Percentiles rank a stretch among this genome's conserved stretches.
Conservation (phyloP, 2,797 vertebrate genomes). For the Semotilus atromaculatus region DNA sequence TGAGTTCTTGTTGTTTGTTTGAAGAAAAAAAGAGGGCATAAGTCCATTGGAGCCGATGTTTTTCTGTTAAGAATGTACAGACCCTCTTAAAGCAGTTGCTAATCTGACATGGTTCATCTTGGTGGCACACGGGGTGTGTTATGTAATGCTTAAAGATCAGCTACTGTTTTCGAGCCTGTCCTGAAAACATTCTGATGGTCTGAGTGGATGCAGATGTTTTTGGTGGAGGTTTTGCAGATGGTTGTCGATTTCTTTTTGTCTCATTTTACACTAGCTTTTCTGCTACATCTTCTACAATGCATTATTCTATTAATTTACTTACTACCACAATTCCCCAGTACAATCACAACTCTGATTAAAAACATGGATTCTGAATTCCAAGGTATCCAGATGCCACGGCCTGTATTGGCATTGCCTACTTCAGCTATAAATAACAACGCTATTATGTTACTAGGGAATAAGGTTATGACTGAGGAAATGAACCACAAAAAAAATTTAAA, state of each 20-base stretch:
- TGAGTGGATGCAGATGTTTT: constrained; percentile 51
- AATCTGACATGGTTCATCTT: constrained; percentile 31
- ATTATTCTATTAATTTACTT: not conserved
- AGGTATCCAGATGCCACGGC: not conserved
- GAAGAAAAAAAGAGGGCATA: constrained; percentile 24
- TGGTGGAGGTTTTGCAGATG: constrained; percentile 10
- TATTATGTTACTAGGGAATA: constrained; percentile 31
- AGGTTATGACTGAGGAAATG: constrained; percentile 49
- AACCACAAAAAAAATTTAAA: constrained; percentile 60
- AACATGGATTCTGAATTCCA: not conserved
- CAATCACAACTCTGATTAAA: constrained; percentile 14
- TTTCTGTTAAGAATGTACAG: constrained; percentile 15
- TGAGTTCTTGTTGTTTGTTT: constrained; percentile 48
- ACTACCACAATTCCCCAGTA: not conserved
- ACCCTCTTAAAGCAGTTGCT: constrained; percentile 31
- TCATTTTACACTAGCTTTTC: not conserved
- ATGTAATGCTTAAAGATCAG: constrained; percentile 26
- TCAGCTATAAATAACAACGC: constrained; percentile 47
- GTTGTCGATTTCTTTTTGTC: not conserved
- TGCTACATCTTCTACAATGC: not conserved
- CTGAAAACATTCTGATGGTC: constrained; percentile 29
- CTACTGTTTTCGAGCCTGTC: constrained; percentile 46
- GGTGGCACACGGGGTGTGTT: constrained; percentile 26
- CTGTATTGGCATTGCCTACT: constrained; percentile 32
- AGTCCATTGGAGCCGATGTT: constrained; percentile 25